Percentiles rank a stretch among this genome's conserved stretches.
phyloP scores from a whole-genome alignment of 2,888 invertebrate genomes.

The Agonopterix heracliana region DNA sequence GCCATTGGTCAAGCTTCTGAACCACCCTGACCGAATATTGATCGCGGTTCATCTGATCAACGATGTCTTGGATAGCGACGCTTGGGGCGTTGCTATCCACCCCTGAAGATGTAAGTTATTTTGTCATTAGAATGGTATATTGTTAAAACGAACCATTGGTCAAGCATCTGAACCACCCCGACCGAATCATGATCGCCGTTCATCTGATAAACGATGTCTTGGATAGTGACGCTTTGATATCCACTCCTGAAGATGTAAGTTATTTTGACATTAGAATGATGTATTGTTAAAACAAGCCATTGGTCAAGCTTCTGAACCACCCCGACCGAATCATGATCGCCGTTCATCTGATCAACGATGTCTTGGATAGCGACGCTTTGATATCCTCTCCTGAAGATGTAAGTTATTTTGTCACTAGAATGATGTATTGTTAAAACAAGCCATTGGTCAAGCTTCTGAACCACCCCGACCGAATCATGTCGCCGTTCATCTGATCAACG shows the following conservation, averaged over 20 bases:
- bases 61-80: conserved; percentile 94
- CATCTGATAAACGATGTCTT: conserved; percentile 93
- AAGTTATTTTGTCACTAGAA: conserved; percentile 30
- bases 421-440: too few relatives aligned
- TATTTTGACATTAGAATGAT: conserved; percentile 7
- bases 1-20: conserved; percentile 88
- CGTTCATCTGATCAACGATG: conserved; percentile 91
- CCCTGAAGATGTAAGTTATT: too few relatives aligned
- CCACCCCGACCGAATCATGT: too few relatives aligned
- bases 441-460: too few relatives aligned
- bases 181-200: conserved; percentile 89
- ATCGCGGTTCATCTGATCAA: conserved; percentile 92
- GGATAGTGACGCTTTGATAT: conserved; percentile 80
- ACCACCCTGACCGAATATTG: conserved; percentile 89
- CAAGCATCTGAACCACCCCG: conserved; percentile 90
- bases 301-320: conserved; percentile 91
- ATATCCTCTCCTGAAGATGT: conserved; percentile 93
- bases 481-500: too few relatives aligned
- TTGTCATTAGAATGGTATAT: conserved; percentile 86
- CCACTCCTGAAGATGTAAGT: conserved; percentile 90
- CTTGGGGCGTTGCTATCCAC: too few relatives aligned
- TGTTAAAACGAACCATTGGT: too few relatives aligned
- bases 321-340: conserved; percentile 90
- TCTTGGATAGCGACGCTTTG: conserved; percentile 86
- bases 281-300: conserved; percentile 74